A percentile compares a stretch with the other conserved stretches of the same genome.
These are phyloP conservation scores for Eurytemora carolleeae DNA, from an alignment of 1,140 invertebrate genomes.

Conservation along the genomic window DNA sequence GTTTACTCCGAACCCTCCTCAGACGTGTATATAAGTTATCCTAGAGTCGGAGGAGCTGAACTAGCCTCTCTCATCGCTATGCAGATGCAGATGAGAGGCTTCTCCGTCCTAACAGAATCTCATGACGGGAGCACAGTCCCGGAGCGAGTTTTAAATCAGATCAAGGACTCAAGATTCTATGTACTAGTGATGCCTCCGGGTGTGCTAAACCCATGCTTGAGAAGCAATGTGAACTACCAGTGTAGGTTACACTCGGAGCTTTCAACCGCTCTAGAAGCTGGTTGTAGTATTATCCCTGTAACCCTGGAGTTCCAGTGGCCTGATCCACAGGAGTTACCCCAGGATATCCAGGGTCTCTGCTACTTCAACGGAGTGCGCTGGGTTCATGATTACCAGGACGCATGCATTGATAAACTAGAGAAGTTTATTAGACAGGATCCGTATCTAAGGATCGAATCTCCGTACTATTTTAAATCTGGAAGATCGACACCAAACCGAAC, in stretches of 20 bases:
- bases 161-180: constrained; percentile 87
- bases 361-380: constrained; percentile 88
- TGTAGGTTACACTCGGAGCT: constrained; percentile 99
- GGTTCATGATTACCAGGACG: constrained; percentile 99
- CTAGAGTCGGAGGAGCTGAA: neutral
- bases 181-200: constrained; percentile 83
- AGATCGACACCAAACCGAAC: neutral
- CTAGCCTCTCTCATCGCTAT: constrained; percentile 40
- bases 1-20: neutral
- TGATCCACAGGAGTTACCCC: constrained; percentile 68
- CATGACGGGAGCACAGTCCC: constrained; percentile 27
- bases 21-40: constrained; percentile 1
- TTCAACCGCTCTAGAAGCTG: constrained; percentile 75
- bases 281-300: constrained; percentile 97
- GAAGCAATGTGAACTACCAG: constrained; percentile 70
- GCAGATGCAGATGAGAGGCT: constrained; percentile 78
- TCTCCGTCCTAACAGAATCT: constrained; percentile 50
- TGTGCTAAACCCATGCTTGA: constrained; percentile 74
- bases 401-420: constrained; percentile 95
- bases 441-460: neutral
- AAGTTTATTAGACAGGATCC: constrained; percentile 32
- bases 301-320: constrained; percentile 87
- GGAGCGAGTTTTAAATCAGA: constrained; percentile 86
- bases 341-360: constrained; percentile 87
- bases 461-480: neutral